Percentiles rank a stretch among this genome's conserved stretches.
Conservation (phyloP, 2,113 vertebrate species). For the Miniopterus natalensis region DNA sequence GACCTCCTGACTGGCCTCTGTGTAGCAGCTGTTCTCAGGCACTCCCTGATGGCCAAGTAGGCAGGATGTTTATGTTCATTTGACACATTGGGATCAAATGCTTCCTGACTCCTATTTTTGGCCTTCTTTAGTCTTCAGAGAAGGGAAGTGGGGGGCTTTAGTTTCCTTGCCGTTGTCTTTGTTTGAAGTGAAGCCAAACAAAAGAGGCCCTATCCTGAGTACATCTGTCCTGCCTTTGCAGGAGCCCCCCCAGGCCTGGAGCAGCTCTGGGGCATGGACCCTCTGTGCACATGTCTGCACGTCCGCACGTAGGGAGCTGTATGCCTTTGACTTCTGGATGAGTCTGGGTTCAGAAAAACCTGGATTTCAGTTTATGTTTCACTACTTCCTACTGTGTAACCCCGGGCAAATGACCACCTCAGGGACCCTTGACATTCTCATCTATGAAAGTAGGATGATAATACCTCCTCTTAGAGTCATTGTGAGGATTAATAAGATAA, state of each 20-base stretch:
- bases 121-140: slow-evolving; percentile 76
- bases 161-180: slow-evolving; percentile 67
- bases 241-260: background rate
- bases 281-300: background rate
- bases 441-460: background rate
- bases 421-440: background rate
- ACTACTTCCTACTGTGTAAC: background rate
- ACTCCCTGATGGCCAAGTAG: slow-evolving; percentile 46
- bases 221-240: slow-evolving; percentile 55
- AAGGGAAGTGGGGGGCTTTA: slow-evolving; percentile 73
- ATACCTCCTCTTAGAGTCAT: background rate
- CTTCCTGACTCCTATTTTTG: slow-evolving; percentile 82
- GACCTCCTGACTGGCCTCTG: background rate
- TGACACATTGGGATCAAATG: slow-evolving; percentile 77
- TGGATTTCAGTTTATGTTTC: background rate
- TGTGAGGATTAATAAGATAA: background rate
- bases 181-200: slow-evolving; percentile 79
- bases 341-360: background rate
- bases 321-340: background rate
- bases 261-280: background rate
- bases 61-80: slow-evolving; percentile 75
- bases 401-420: background rate
- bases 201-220: slow-evolving; percentile 30
- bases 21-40: slow-evolving; percentile 39
- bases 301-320: background rate